Conservation (phyloP, 2,113 vertebrate species). For the Dipodomys spectabilis region DNA sequence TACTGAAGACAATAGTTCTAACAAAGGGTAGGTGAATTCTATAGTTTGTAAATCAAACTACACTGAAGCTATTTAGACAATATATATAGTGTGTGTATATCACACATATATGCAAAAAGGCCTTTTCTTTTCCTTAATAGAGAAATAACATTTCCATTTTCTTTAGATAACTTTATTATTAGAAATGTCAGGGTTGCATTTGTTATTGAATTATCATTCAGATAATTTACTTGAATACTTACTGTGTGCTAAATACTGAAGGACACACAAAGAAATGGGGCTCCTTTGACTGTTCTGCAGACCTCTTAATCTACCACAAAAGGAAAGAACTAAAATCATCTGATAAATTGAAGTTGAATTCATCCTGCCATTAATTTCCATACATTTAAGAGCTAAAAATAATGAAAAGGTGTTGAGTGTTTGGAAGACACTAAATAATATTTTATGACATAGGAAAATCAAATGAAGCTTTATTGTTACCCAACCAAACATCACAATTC, state of each 20-base stretch:
- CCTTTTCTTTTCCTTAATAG: not conserved
- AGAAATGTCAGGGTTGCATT: not conserved
- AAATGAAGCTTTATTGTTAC: not conserved
- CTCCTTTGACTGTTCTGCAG: not conserved
- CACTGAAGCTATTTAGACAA: not conserved
- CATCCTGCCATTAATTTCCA: not conserved
- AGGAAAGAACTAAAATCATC: not conserved
- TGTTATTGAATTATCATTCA: not conserved
- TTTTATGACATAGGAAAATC: not conserved
- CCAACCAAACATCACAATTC: not conserved
- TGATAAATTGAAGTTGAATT: not conserved
- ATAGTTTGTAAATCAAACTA: not conserved
- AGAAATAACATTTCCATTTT: not conserved
- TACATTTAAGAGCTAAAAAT: not conserved
- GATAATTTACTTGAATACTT: not conserved
- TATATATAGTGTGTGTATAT: not conserved
- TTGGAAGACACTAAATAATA: not conserved
- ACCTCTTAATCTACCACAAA: not conserved
- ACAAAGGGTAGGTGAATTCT: not conserved
- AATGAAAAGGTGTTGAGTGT: too few relatives aligned
- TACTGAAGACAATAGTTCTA: not conserved
- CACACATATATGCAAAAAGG: not conserved
- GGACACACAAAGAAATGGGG: not conserved
- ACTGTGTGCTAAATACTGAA: not conserved
- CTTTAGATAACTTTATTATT: not conserved